Evolutionary conservation across 2,888 invertebrate genomes (phyloP), one percentile per base, ranked within the genome.

Genomic region (Caenorhabditis japonica): DNA sequence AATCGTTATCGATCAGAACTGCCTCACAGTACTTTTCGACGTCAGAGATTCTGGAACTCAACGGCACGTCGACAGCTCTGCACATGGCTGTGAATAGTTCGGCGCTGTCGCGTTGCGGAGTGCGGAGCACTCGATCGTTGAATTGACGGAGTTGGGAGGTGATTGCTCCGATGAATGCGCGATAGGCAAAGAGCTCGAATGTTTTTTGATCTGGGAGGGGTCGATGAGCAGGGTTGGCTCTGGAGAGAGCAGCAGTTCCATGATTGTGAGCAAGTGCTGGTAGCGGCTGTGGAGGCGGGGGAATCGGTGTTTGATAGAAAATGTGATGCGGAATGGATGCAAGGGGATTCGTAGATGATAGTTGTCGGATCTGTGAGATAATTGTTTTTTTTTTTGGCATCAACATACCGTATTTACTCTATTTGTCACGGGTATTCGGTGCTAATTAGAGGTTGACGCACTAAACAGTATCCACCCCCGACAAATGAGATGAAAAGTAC

Each of bases 31-130:
- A 71, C 36, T 76, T 77, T 70, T 79, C 80, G 8, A 85, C 77
- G 21, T 84, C 77, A 66, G 21, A 13, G 23, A 51, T 51, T 12
- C 39, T 19, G n/a, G 15, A 4, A 5, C 23, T 21, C 44, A 71
- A 66, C 12, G 84, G 84, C 15, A 83, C 80, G 51, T 84, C 83
- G 13, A 83, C 68, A 3, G 75, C 62, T 36, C 81, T 58, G 36
- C 53, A 74, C 61, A 80, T 75, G 15, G 80, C 72, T 10, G 46
- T 66, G 44, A 84, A 83, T 19, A 84, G 44, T 69, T 84, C 84
- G 13, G 77, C 69, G 52, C 83, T 82, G 68, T 84, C 82, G 13
- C 77, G 71, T 38, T 79, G 74, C 15, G 83, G 72, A 23, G 71
- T 56, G 10, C 71, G 25, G 8, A 61, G 49, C 1, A 52, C 70